A percentile compares a stretch with the other conserved stretches of the same genome.
These are phyloP conservation scores for Coendou prehensilis DNA, from an alignment of 2,797 vertebrate genomes.

Conservation along the genomic window DNA sequence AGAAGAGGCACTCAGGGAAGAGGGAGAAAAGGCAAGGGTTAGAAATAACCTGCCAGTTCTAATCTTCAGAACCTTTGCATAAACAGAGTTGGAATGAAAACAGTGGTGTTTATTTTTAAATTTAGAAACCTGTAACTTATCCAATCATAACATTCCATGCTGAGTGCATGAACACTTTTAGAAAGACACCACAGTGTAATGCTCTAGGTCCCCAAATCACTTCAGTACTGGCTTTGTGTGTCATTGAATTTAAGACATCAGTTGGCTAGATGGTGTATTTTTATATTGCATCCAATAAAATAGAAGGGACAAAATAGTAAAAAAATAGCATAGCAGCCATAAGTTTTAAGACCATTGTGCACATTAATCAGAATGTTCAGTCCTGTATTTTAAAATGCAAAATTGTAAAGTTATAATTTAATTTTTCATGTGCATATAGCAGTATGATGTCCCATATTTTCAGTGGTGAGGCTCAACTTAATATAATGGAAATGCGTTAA, in stretches of 20 bases:
- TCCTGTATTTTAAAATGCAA: constrained; percentile 64
- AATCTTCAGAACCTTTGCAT: constrained; percentile 89
- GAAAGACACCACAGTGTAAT: constrained; percentile 88
- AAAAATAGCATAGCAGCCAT: constrained; percentile 62
- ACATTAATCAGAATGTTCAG: constrained; percentile 70
- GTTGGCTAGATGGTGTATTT: constrained; percentile 81
- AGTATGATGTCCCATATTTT: background rate
- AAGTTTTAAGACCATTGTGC: constrained; percentile 55
- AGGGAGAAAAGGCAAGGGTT: constrained; percentile 77
- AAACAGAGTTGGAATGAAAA: constrained; percentile 90
- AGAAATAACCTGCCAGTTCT: constrained; percentile 87
- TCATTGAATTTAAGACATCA: constrained; percentile 62
- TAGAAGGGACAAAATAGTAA: constrained; percentile 67
- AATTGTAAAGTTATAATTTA: constrained; percentile 37
- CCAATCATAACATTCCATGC: constrained; percentile 90
- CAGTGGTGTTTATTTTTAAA: constrained; percentile 80
- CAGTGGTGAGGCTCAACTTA: background rate
- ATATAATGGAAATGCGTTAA: constrained; percentile 15
- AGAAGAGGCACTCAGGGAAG: constrained; percentile 63
- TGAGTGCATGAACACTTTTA: constrained; percentile 83
- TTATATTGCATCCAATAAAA: constrained; percentile 76
- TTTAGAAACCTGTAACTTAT: constrained; percentile 87
- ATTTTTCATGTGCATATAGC: constrained; percentile 17
- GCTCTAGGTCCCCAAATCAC: constrained; percentile 64
- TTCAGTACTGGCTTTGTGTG: constrained; percentile 88